Evolutionary conservation across 2,888 invertebrate species (phyloP).

Genomic region (Cartodere bifasciata): DNA sequence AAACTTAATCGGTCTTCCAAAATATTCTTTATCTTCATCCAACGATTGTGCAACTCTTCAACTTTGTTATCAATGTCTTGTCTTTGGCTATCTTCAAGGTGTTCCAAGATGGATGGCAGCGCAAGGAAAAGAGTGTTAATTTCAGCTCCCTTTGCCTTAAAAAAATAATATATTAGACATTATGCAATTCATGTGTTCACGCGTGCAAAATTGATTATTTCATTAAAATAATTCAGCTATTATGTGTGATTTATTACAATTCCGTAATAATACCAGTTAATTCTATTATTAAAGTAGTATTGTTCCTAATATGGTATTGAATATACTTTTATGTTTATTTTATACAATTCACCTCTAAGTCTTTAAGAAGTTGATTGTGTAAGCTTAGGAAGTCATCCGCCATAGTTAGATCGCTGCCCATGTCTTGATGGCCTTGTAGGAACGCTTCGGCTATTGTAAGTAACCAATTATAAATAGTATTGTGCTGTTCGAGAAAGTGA

Average conservation of each 20-base stretch:
- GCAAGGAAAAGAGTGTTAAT: conserved; percentile 50
- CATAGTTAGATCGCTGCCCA: conserved; percentile 54
- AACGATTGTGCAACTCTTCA: conserved; percentile 47
- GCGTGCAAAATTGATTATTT: too few species aligned
- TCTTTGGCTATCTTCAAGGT: conserved; percentile 50
- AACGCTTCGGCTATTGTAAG: conserved; percentile 59
- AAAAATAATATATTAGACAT: conserved; percentile 11
- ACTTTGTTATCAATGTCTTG: conserved; percentile 50
- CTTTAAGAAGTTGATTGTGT: conserved; percentile 59
- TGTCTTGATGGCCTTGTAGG: conserved; percentile 56
- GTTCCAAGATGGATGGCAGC: conserved; percentile 48
- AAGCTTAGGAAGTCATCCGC: conserved; percentile 61
- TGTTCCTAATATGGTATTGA: too few species aligned
- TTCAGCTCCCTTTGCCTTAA: conserved; percentile 53
- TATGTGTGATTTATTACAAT: too few species aligned
- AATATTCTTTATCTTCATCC: conserved; percentile 47
- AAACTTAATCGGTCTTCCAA: conserved; percentile 52
- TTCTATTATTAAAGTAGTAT: too few species aligned
- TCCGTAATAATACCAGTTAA: too few species aligned
- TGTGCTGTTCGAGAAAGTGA: conserved; percentile 55
- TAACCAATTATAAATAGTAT: conserved; percentile 60
- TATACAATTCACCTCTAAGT: conserved; percentile 46
- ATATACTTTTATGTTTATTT: conserved; percentile 1
- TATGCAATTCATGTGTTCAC: too few species aligned
- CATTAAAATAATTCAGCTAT: too few species aligned